These are phyloP conservation scores for Peromyscus eremicus DNA, from an alignment of 2,797 vertebrate species.

Conservation along the genomic window DNA sequence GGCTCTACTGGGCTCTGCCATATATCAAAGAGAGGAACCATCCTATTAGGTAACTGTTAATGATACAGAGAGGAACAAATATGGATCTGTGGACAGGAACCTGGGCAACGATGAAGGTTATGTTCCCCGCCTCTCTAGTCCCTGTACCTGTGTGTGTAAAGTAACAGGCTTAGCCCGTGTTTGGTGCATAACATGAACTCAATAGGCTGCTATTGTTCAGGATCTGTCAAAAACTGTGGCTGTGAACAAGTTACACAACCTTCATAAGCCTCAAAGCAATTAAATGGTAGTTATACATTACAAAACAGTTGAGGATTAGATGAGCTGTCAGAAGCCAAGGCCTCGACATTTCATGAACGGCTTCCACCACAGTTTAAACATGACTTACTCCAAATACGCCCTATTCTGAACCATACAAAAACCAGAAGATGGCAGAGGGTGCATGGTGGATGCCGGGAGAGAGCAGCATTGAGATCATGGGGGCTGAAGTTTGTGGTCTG, in stretches of 20 bases:
- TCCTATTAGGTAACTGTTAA: not conserved
- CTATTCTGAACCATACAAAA: conserved; percentile 33
- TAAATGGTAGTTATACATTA: not conserved
- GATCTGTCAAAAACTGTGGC: conserved; percentile 1
- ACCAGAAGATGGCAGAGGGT: conserved; percentile 37
- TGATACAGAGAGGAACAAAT: not conserved
- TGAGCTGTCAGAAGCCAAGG: not conserved
- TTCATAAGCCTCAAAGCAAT: not conserved
- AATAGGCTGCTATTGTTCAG: not conserved
- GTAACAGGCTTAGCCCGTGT: not conserved
- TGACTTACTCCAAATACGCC: conserved; percentile 45
- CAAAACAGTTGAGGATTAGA: not conserved
- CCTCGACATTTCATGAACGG: conserved; percentile 36
- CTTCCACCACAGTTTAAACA: conserved; percentile 49
- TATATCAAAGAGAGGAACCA: not conserved
- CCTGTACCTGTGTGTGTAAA: not conserved
- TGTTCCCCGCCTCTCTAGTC: not conserved
- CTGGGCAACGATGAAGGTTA: not conserved
- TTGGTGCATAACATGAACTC: not conserved
- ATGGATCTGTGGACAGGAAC: not conserved
- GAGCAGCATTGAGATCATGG: not conserved
- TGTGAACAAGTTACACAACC: not conserved
- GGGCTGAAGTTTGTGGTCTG: not conserved
- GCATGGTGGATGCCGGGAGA: not conserved
- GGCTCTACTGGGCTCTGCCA: not conserved